Evolutionary conservation across 2,888 invertebrate genomes (phyloP), one percentile per base, ranked within the genome.

Genomic region (Meloe dianella): DNA sequence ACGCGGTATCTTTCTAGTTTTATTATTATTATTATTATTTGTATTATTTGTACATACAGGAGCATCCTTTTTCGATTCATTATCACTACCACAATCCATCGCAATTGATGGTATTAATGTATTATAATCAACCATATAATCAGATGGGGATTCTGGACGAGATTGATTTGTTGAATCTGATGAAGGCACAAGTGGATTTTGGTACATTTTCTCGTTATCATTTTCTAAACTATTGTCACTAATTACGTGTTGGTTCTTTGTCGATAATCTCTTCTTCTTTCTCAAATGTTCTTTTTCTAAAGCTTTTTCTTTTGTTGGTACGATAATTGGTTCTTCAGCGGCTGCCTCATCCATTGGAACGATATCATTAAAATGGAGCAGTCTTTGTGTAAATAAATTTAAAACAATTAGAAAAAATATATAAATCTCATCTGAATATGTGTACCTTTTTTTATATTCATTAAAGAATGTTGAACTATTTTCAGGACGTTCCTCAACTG

Each of bases 301-400:
- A 30, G 73, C 70, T 47, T 77, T 79, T 65, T 82, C 79, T 71
- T 79, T 81, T 41, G 75, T 74, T 7, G 83, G 82, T 7, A 81
- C 79, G 6, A 79, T 72, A 47, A 83, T 81, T 12, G 84, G 83
- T 67, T 87, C 87, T 64, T 87, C 86, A 1, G 84, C 83, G 12
- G 87, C 87, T 0, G 86, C 85, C 66, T 87, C 87, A 0, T 89
- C 90, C 71, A 89, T 87, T 10, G 88, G 84, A 75, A 89, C 89
- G 64, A 93, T 87, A 77, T 93, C 91, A 83, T 92, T 89, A 75
- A 90, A 89, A 83, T 90, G 89, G n/a, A 93, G 85, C 73, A 94
- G 86, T 80, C 94, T 94, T 83, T 56, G 75, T n/a, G n/a, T n/a
- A 69, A 57, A 61, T 63, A 38, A 57, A 38, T n/a, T n/a, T n/a